Evolutionary conservation across 2,797 vertebrate genomes (phyloP), one percentile per base, ranked within the genome.

Genomic region (Channa striata): DNA sequence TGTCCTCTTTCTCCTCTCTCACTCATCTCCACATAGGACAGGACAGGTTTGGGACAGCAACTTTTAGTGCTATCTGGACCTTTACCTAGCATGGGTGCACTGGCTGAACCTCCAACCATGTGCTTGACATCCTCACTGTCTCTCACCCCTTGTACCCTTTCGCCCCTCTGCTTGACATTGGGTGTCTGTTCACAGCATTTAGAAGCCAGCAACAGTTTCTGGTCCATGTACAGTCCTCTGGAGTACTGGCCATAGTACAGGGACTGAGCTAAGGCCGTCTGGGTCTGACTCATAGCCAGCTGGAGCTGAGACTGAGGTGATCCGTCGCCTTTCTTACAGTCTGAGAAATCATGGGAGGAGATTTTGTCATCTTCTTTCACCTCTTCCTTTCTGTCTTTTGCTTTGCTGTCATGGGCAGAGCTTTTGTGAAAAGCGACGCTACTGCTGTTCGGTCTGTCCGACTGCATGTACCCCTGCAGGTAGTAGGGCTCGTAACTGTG

Each of bases 191-290:
- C 98, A 50, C 96, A 98, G 82, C 97, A 98, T 77, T 96, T 97
- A 67, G 96, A 95, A 39, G 95, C 93, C 92, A 99, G 93, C 83
- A 99, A 88, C 21, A 97, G 94, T 84, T 99, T 99, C 92, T 98
- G 98, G 92, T 99, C 97, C 95, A 97, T 95, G 73, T 98, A 97
- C n/a, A 98, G 94, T 68, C 97, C 96, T 33, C 98, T 96, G 46
- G 97, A 95, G 82, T 99, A 99, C 82, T 99, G 98, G 78, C 98
- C 98, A 0, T 99, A 99, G 88, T 98, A 99, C 83, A 99, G 94
- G 19, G 98, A 99, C 94, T 99, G 98, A 68, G 97, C 97, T 88
- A 99, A 94, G 65, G 97, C 97, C 11, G 97, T 98, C 78, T 99
- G 97, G 36, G 97, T 95, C 83, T 99, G 97, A 0, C 96, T 97